Evolutionary conservation across 1,140 invertebrate species (phyloP).

Genomic region (Eueides isabella): DNA sequence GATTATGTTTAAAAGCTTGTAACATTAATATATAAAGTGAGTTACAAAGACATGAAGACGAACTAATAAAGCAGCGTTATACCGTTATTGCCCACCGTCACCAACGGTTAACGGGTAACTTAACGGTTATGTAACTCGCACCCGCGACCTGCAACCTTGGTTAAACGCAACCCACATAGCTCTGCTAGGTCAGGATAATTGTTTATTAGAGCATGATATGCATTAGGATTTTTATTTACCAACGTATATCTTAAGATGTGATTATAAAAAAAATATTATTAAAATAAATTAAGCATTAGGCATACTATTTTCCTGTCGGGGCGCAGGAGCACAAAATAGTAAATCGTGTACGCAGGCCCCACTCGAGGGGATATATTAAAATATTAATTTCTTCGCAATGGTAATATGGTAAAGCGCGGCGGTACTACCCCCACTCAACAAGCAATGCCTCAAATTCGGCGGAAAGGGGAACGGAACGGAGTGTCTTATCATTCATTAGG

Average conservation of each 20-base stretch:
- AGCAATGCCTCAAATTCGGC: too few species aligned
- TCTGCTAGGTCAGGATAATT: slow-evolving; percentile 14
- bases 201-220: slow-evolving; percentile 27
- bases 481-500: too few species aligned
- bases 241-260: neutral
- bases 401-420: too few species aligned
- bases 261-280: neutral
- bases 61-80: slow-evolving; percentile 27
- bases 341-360: too few species aligned
- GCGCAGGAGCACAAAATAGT: too few species aligned
- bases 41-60: slow-evolving; percentile 20
- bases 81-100: slow-evolving; percentile 43
- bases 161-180: slow-evolving; percentile 39
- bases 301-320: too few species aligned
- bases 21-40: neutral
- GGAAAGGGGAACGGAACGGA: too few species aligned
- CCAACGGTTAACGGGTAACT: slow-evolving; percentile 44
- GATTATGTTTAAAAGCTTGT: too few species aligned
- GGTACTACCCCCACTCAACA: too few species aligned
- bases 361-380: too few species aligned
- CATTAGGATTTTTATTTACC: neutral
- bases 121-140: slow-evolving; percentile 51
- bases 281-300: too few species aligned
- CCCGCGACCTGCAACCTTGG: slow-evolving; percentile 39
- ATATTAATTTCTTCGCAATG: too few species aligned